Evolutionary conservation across 2,113 vertebrate genomes (phyloP).

Genomic region (Thryonomys swinderianus): DNA sequence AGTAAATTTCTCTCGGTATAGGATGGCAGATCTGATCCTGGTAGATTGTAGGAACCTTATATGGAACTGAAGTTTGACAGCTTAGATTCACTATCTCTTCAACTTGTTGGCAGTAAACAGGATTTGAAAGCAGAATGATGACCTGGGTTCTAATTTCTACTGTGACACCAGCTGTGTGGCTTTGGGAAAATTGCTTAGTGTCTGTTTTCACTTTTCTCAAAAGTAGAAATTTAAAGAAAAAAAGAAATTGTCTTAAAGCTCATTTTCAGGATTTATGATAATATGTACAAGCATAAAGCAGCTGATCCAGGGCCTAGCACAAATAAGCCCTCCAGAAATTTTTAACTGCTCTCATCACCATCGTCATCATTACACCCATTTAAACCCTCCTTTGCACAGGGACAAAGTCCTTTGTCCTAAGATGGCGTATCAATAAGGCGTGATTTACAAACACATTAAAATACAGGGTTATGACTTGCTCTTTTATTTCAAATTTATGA

Average conservation of each 20-base stretch:
- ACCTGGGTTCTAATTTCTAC: not conserved
- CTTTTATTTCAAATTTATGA: slow-evolving; percentile 45
- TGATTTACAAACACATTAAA: slow-evolving; percentile 54
- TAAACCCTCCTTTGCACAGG: slow-evolving; percentile 16
- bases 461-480: slow-evolving; percentile 27
- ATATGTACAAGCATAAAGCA: not conserved
- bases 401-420: slow-evolving; percentile 35
- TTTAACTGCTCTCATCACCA: slow-evolving; percentile 9
- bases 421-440: not conserved
- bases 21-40: not conserved
- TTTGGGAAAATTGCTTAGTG: not conserved
- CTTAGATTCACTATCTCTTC: not conserved
- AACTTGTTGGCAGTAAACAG: not conserved
- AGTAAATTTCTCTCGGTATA: not conserved
- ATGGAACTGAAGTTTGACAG: not conserved
- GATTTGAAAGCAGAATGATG: slow-evolving; percentile 9
- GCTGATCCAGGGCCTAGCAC: not conserved
- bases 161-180: not conserved
- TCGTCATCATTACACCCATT: not conserved
- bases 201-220: not conserved
- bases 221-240: not conserved
- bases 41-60: not conserved
- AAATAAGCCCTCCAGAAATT: slow-evolving; percentile 23
- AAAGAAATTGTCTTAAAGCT: not conserved
- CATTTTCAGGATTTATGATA: not conserved